Evolutionary conservation across 2,113 vertebrate species (phyloP), one percentile per base, ranked within the genome.

Genomic region (Entomyzon cyanotis): DNA sequence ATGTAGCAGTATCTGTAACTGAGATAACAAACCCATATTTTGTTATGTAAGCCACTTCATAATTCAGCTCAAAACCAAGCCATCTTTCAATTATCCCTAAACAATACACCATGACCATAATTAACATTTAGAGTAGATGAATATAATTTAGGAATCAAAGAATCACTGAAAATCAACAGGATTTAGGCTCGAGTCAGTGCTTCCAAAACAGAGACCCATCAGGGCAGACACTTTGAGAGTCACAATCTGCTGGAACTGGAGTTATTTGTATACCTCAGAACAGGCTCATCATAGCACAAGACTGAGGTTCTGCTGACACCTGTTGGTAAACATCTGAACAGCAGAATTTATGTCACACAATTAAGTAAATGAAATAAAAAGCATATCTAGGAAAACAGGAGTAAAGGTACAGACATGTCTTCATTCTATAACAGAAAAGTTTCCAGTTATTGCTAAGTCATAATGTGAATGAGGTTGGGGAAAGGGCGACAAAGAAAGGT

Each of bases 261-360:
- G 39, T 21, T 86, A 69, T n/a, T 79, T 24, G 64, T 46, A 33
- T n/a, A 58, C 7, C 31, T 60, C 78, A 69, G 55, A 56, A 56
- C 27, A 47, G 0, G 4, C 17, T 46, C 60, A 9, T 7, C 1
- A 4, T 2, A 67, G 44, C 46, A 53, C 68, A 70, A 96, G 92
- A 50, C 42, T 97, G 84, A 94, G 78, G 56, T 82, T 97, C 96
- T 98, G 94, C 97, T 98, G 98, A 97, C 98, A 97, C 82, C 98
- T 98, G 79, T 95, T 95, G 98, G 94, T 93, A 94, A 42, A 67
- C 23, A 6, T 58, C 69, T 88, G 84, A 94, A 97, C 42, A 94
- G 91, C 93, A 93, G 55, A 81, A 80, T 39, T 24, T 58, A 22
- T 74, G 27, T 23, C 69, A 81, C 42, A 13, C 21, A 37, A 59